Percentiles rank a stretch among this genome's conserved stretches.
phyloP scores from a whole-genome alignment of 2,888 invertebrate species.

The Eugnorisma glareosa region DNA sequence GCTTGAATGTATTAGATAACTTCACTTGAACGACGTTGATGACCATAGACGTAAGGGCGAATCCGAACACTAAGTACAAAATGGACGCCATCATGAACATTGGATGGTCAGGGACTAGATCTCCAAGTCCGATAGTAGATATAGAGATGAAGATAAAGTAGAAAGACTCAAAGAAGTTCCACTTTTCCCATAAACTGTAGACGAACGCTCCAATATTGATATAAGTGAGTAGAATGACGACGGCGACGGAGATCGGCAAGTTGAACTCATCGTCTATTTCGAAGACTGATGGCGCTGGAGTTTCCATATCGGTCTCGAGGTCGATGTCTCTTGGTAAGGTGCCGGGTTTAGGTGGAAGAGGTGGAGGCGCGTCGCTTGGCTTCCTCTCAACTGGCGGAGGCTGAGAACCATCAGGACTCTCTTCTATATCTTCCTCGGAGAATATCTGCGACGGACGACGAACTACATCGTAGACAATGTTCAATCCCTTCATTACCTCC shows the following conservation, averaged over 20 bases:
- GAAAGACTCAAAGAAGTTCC: conserved; percentile 98
- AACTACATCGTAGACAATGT: conserved; percentile 95
- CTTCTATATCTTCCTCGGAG: conserved; percentile 88
- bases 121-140: conserved; percentile 99
- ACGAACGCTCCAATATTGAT: conserved; percentile 96
- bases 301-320: conserved; percentile 92
- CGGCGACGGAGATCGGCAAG: conserved; percentile 97
- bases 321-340: conserved; percentile 76
- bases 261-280: conserved; percentile 98
- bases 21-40: conserved; percentile 98
- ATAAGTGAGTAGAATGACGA: conserved; percentile 95
- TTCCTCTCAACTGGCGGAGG: conserved; percentile 79
- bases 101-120: conserved; percentile 97
- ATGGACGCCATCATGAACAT: conserved; percentile 97
- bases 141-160: conserved; percentile 99
- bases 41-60: conserved; percentile 99
- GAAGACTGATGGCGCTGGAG: conserved; percentile 94
- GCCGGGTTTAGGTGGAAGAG: conserved; percentile 85
- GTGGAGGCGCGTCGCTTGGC: conserved; percentile 85
- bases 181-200: conserved; percentile 94
- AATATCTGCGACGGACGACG: conserved; percentile 93
- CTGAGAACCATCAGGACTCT: conserved; percentile 63
- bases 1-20: conserved; percentile 94
- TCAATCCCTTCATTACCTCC: conserved; percentile 96
- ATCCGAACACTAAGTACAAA: conserved; percentile 97